These are phyloP conservation scores for Taenioides sp. DNA, from an alignment of 2,797 vertebrate species.

Conservation along the genomic window DNA sequence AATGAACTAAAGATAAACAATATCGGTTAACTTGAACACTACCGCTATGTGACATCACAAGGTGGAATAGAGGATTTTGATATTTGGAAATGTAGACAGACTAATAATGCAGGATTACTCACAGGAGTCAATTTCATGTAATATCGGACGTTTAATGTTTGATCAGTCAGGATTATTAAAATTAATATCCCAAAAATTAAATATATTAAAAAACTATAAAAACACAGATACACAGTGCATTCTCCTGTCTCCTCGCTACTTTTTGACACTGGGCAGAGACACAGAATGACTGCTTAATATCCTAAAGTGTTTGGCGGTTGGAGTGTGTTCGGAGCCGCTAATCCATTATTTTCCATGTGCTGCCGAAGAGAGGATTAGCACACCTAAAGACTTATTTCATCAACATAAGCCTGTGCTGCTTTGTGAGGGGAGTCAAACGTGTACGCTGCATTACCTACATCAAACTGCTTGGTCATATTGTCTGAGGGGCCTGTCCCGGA, in stretches of 20 bases:
- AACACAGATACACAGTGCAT: neutral
- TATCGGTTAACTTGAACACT: no score
- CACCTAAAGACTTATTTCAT: slow-evolving; percentile 66
- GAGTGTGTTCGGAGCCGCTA: slow-evolving; percentile 53
- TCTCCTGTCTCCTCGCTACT: neutral
- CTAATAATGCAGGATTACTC: no score
- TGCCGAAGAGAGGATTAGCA: slow-evolving; percentile 65
- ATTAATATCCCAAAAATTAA: no score
- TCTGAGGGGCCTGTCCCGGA: slow-evolving; percentile 17
- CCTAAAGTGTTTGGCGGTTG: slow-evolving; percentile 55
- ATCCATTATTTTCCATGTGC: slow-evolving; percentile 55
- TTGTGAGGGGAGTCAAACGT: slow-evolving; percentile 49
- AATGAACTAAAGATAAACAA: no score
- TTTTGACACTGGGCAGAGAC: slow-evolving; percentile 30
- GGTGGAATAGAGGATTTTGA: no score
- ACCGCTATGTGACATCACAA: no score
- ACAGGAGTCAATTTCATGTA: no score
- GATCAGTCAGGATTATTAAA: no score
- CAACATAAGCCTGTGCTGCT: slow-evolving; percentile 55
- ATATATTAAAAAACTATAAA: neutral
- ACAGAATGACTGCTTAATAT: slow-evolving; percentile 61
- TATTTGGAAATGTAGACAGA: no score
- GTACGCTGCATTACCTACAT: slow-evolving; percentile 42
- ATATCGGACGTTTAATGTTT: no score
- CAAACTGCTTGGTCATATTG: slow-evolving; percentile 35